A percentile compares a stretch with the other conserved stretches of the same genome.
These are phyloP conservation scores for Euglossa dilemma DNA, from an alignment of 1,140 invertebrate species.

Conservation along the genomic window DNA sequence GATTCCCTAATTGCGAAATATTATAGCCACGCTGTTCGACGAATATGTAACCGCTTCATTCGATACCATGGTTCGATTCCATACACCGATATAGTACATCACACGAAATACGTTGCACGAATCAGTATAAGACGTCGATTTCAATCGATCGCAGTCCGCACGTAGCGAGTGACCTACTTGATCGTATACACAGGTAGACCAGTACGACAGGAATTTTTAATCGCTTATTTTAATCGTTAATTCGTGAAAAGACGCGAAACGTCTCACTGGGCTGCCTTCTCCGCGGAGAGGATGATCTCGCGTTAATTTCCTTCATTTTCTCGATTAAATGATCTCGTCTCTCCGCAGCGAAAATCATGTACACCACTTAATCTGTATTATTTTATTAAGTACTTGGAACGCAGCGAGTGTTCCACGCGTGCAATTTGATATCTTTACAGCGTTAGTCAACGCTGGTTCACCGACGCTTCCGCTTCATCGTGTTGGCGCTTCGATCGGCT, in stretches of 20 bases:
- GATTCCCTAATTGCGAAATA: neutral
- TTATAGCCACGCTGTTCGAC: no score
- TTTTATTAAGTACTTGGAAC: neutral
- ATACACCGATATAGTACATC: neutral
- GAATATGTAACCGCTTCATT: neutral
- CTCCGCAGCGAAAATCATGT: neutral
- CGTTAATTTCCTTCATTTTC: neutral
- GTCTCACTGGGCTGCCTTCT: neutral
- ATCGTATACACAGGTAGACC: constrained; percentile 59
- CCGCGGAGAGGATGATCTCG: neutral
- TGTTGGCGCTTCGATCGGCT: neutral
- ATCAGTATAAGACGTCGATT: neutral
- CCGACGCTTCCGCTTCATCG: neutral
- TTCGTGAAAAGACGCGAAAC: no score
- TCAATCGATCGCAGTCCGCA: neutral
- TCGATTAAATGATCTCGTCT: neutral
- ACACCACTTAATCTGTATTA: no score
- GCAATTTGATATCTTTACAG: constrained; percentile 17
- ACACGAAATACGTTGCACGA: neutral
- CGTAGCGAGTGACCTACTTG: constrained; percentile 12
- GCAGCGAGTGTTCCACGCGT: neutral
- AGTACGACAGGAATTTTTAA: constrained; percentile 52
- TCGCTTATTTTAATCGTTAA: neutral
- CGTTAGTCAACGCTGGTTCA: neutral
- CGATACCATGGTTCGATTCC: neutral